These are phyloP conservation scores for Anastatus disparis DNA, from an alignment of 1,140 invertebrate genomes.

Conservation along the genomic window DNA sequence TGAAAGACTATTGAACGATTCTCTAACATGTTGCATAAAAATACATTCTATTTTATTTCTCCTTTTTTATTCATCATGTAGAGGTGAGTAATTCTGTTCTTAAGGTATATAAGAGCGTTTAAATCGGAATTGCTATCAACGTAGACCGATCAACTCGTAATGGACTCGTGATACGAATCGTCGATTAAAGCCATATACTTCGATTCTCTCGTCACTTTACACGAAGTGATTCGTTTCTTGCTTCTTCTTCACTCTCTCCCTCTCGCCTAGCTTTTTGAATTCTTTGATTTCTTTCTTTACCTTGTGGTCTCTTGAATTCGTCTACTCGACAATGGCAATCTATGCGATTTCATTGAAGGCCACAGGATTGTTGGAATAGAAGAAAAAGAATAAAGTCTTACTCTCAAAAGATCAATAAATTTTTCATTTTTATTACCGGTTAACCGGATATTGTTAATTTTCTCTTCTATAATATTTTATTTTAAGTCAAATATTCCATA, in stretches of 20 bases:
- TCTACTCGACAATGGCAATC: constrained; percentile 14
- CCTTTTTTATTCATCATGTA: neutral
- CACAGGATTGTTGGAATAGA: neutral
- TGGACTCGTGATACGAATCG: constrained; percentile 48
- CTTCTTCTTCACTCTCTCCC: too few species aligned
- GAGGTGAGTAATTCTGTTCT: constrained; percentile 28
- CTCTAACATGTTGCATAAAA: constrained; percentile 24
- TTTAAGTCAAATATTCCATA: too few species aligned
- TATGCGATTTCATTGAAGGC: neutral
- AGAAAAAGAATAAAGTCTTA: neutral
- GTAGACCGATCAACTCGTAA: constrained; percentile 32
- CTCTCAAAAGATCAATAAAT: neutral
- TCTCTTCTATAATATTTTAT: too few species aligned
- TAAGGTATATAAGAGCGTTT: too few species aligned
- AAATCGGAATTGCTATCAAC: constrained; percentile 41
- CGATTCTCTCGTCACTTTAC: constrained; percentile 32
- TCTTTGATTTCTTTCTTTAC: too few species aligned
- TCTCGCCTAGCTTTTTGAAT: too few species aligned
- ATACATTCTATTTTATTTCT: too few species aligned
- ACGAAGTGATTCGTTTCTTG: constrained; percentile 27
- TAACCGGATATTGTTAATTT: too few species aligned
- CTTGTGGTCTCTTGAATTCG: neutral
- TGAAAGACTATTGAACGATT: neutral
- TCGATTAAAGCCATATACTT: constrained; percentile 43
- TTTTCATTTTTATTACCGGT: constrained; percentile 4